Conservation (phyloP, 2,113 vertebrate species). For the Phylloscopus trochilus region DNA sequence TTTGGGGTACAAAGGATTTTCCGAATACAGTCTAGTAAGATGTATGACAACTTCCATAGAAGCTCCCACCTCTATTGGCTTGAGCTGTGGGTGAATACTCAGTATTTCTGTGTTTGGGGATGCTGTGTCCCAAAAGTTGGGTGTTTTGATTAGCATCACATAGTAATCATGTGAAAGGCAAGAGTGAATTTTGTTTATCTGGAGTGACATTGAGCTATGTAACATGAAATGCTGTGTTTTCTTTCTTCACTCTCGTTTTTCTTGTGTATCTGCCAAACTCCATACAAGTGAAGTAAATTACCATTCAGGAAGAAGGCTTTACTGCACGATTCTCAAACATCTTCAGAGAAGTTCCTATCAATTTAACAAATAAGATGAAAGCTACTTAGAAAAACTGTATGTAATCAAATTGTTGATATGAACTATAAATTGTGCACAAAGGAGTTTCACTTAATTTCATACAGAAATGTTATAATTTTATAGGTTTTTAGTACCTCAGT, state of each 20-base stretch:
- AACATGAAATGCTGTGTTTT: not conserved
- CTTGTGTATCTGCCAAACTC: not conserved
- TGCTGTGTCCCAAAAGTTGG: not conserved
- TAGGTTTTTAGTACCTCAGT: not conserved
- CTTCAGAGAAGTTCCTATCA: not conserved
- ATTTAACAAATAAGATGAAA: not conserved
- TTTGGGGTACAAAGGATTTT: not conserved
- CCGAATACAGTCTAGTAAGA: not conserved
- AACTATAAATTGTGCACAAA: not conserved
- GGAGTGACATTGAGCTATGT: not conserved
- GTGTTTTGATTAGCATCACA: not conserved
- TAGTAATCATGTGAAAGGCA: not conserved
- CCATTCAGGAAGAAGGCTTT: not conserved
- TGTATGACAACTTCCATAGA: not conserved
- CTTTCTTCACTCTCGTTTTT: not conserved
- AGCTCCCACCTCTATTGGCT: not conserved
- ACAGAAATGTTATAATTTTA: not conserved
- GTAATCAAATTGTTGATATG: not conserved
- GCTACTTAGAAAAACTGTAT: not conserved
- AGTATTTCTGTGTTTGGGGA: not conserved
- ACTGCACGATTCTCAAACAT: not conserved
- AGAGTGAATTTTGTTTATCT: not conserved
- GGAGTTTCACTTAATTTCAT: not conserved
- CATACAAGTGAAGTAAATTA: not conserved
- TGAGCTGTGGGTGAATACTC: not conserved